Base-by-base conservation (phyloP, 2,888 invertebrate genomes). In the Mesorhabditis belari region DNA sequence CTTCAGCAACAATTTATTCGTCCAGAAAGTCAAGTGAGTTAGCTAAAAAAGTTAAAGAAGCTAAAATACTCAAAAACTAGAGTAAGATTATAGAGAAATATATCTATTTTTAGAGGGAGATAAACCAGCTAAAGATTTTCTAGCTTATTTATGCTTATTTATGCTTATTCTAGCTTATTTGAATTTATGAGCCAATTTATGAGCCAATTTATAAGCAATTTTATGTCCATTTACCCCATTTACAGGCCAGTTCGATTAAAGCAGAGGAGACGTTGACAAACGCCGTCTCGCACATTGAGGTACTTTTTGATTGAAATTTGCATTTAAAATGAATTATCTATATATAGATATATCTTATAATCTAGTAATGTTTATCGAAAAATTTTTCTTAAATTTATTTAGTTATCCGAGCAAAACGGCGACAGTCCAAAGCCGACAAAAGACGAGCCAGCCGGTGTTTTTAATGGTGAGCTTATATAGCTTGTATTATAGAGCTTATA, bases 1-100 rank as follows among this genome's bases (percentile, higher is more conserved):
- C 58, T 62, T 26, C 67, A 65, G 24, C 61, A 63, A 6, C 61
- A 61, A 35, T 35, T 35, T 35, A 19, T 44, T 6, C n/a, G 59
- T 19, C 26, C 53, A 26, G 54, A 49, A 12, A 53, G 44, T 24
- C 53, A 54, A 17, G 35, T 59, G 53, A n/a, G n/a, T n/a, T n/a
- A n/a, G n/a, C n/a, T n/a, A n/a, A n/a, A n/a, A 54, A 35, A 3
- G 44, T 35, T 35, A 17, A 17, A n/a, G 44, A n/a, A 9, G 12
- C n/a, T 35, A 17, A 35, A 1, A 35, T 9, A n/a, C 12, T 9
- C n/a, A n/a, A n/a, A 17, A n/a, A 35, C 44, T 17, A n/a, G 44
- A n/a, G 44, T 35, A 35, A n/a, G 44, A 1, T 35, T 17, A n/a
- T n/a, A 35, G 44, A 35, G 44, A n/a, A n/a, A n/a, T n/a, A n/a